Base-by-base conservation (phyloP, 2,797 vertebrate species). In the Sebastes diaconus region DNA sequence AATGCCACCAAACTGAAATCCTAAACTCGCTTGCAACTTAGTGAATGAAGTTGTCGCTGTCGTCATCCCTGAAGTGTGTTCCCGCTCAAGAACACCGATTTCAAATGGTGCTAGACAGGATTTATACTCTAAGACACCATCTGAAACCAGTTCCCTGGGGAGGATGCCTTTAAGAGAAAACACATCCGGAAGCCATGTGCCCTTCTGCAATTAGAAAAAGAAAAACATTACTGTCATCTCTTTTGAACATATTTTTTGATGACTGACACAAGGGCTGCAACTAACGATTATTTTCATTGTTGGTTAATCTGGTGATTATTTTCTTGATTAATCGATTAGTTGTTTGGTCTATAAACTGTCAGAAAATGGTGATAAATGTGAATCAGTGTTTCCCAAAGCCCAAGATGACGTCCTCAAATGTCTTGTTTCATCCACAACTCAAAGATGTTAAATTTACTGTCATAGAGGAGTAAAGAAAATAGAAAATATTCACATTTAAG, bases 101-200 rank as follows among this genome's bases (percentile, higher is more conserved):
- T 99, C 98, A 99, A 98, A 99, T 99, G 98, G 98, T 99, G 98
- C 98, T 99, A 99, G 98, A 99, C 96, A 92, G 94, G 94, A 94
- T 87, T 96, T 92, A 95, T 95, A 98, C 98, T 99, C 98, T 99
- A 99, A 98, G 94, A 97, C 98, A 99, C 98, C 97, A 98, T 96
- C 95, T 98, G 98, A 99, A 99, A 97, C 97, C 98, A 97, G 98
- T 97, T 98, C 97, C 98, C 97, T 97, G 97, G 96, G 96, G 96
- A 97, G 97, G 98, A 97, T 75, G 87, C 30, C 36, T 70, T 75
- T 8, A 8, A 54, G 22, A 46, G 10, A 34, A 55, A 16, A 3
- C 2, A 16, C 12, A 22, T 13, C 2, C 5, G 8, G 46, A 68
- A 46, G 50, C 29, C 30, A 8, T 6, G 34, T 68, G 30, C 2